These are phyloP conservation scores for Microplitis deprimator DNA, from an alignment of 2,888 invertebrate genomes.

Conservation along the genomic window DNA sequence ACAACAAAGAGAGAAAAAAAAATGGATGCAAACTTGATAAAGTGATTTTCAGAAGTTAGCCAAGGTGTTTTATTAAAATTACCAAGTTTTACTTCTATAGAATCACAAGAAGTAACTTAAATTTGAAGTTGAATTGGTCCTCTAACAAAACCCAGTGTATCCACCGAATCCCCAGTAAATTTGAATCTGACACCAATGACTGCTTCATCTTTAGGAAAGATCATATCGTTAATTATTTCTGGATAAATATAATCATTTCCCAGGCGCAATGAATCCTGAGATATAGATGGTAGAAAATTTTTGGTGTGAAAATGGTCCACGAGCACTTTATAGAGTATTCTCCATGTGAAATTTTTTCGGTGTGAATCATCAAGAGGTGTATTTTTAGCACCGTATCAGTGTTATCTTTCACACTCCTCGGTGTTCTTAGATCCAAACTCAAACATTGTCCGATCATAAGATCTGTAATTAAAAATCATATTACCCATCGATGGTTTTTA, in stretches of 20 bases:
- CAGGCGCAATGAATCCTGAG: background rate
- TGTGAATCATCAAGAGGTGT: too few species aligned
- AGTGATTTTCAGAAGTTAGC: background rate
- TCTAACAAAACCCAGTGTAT: background rate
- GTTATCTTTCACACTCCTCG: too few species aligned
- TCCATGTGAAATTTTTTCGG: too few species aligned
- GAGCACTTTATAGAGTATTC: too few species aligned
- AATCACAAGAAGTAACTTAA: background rate
- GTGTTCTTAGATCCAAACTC: too few species aligned
- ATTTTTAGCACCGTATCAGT: too few species aligned
- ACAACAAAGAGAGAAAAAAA: background rate
- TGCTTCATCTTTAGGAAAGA: background rate
- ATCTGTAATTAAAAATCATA: too few species aligned
- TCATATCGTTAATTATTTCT: background rate
- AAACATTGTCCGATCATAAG: too few species aligned
- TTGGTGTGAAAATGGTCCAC: too few species aligned
- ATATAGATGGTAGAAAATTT: too few species aligned
- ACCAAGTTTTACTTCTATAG: background rate
- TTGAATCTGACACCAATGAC: background rate
- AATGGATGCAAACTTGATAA: background rate
- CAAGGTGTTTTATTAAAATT: background rate
- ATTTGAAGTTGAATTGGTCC: background rate
- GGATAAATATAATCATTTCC: background rate
- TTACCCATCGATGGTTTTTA: too few species aligned
- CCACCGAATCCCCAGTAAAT: background rate